phyloP scores from a whole-genome alignment of 2,797 vertebrate genomes.

The Chelon labrosus region DNA sequence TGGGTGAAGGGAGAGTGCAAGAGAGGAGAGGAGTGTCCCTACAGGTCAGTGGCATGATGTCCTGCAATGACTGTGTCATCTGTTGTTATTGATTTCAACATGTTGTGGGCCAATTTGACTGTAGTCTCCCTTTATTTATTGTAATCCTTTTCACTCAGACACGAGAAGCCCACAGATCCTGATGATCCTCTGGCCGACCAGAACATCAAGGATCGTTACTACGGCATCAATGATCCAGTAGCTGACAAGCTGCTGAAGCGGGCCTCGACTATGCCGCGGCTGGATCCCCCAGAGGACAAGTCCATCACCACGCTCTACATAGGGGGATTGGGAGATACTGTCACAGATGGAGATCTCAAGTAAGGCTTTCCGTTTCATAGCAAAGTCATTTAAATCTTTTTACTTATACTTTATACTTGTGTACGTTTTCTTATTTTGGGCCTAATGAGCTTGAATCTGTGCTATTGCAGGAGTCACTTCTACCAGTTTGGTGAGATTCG shows the following conservation, averaged over 20 bases:
- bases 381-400: no score
- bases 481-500: conserved; percentile 99
- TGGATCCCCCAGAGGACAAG: conserved; percentile 98
- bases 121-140: not conserved
- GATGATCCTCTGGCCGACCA: conserved; percentile 98
- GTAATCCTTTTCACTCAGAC: conserved; percentile 77
- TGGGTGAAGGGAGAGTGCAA: conserved; percentile 99
- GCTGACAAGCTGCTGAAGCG: conserved; percentile 97
- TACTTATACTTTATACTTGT: not conserved
- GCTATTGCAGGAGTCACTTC: conserved; percentile 91
- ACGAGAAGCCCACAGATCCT: conserved; percentile 98
- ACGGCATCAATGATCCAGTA: conserved; percentile 98
- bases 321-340: conserved; percentile 95
- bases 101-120: not conserved
- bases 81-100: not conserved
- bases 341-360: conserved; percentile 97
- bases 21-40: conserved; percentile 98
- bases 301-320: conserved; percentile 97
- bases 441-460: conserved; percentile 3
- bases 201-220: conserved; percentile 99
- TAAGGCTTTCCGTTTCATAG: conserved; percentile 56
- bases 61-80: not conserved
- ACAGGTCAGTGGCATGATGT: conserved; percentile 86
- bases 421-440: not conserved
- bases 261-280: conserved; percentile 96